Percentiles rank a stretch among this genome's conserved stretches.
phyloP scores from a whole-genome alignment of 2,888 invertebrate genomes.

The Macropis europaea region DNA sequence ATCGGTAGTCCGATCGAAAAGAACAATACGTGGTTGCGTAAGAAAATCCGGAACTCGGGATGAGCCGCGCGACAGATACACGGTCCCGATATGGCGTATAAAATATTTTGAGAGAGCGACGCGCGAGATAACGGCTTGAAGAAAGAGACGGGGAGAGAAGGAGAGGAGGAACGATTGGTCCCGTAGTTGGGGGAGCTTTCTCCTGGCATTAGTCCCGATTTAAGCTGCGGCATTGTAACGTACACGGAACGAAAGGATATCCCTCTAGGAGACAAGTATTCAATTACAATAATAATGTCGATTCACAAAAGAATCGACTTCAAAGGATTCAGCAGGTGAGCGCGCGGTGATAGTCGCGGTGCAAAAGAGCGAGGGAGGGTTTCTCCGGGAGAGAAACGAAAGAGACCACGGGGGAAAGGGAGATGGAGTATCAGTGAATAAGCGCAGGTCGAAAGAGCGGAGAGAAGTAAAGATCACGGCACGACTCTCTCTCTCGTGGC shows the following conservation, averaged over 20 bases:
- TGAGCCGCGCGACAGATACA: slow-evolving; percentile 11
- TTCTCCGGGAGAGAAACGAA: not conserved
- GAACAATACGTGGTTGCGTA: slow-evolving; percentile 8
- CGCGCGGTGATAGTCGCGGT: slow-evolving; percentile 43
- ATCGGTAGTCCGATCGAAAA: slow-evolving; percentile 7
- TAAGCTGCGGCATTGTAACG: slow-evolving; percentile 46
- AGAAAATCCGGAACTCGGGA: not conserved
- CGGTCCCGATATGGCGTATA: slow-evolving; percentile 10
- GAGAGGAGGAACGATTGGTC: slow-evolving; percentile 8
- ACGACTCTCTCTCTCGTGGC: slow-evolving; percentile 39
- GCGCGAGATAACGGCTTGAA: slow-evolving; percentile 15
- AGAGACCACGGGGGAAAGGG: not conserved
- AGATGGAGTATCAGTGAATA: slow-evolving; percentile 35
- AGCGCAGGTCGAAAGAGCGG: slow-evolving; percentile 54
- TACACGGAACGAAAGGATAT: slow-evolving; percentile 55
- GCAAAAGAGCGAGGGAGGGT: slow-evolving; percentile 18
- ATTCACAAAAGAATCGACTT: slow-evolving; percentile 70
- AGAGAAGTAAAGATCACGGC: slow-evolving; percentile 58
- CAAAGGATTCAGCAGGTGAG: slow-evolving; percentile 69
- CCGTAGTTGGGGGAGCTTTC: too few species aligned
- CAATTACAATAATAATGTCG: slow-evolving; percentile 72
- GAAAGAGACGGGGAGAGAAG: slow-evolving; percentile 1
- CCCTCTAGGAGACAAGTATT: slow-evolving; percentile 70
- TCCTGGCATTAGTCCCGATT: slow-evolving; percentile 50
- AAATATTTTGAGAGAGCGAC: slow-evolving; percentile 29